Base-by-base conservation (phyloP, 1,140 invertebrate species). In the Monomorium pharaonis region DNA sequence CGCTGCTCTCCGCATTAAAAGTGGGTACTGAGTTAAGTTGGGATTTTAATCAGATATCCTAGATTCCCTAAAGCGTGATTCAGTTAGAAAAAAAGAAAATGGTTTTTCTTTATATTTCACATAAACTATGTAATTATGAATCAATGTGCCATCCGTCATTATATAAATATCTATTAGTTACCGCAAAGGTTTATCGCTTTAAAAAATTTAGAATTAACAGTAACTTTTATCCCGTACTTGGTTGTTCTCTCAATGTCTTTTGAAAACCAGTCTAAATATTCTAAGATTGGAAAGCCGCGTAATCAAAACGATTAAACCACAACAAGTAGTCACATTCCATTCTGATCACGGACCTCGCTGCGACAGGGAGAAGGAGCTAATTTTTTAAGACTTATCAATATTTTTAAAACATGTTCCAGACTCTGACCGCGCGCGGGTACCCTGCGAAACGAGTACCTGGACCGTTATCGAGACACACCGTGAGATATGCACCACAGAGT, bases 391-490 rank as follows among this genome's bases (percentile, higher is more conserved):
- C 24, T 83, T 72, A 74, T 72, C 33, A 6, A 56, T 30, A 37
- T 60, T 74, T 74, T 58, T 58, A 24, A 81, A 44, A 58, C 54
- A 56, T 3, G 49, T 58, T 42, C 16, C 49, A 44, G 51, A 81
- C 14, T n/a, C 65, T 12, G 24, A 14, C 37, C 44, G 33, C 30
- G 27, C 56, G 51, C n/a, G 60, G 51, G 18, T 37, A 84, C 72
- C 47, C 63, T 33, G 21, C 18, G n/a, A 37, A 72, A n/a, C 30
- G 67, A 86, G 51, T 81, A 75, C 60, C 83, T 77, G 70, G 30
- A 74, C 76, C 78, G 88, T 91, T 91, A 92, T 91, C 91, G 42
- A 16, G 33, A 58, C 70, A 86, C 86, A n/a, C 77, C 85, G 78
- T 85, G 85, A 91, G 80, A 91, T 89, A 91, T 77, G n/a, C n/a